Percentiles rank a stretch among this genome's conserved stretches.
phyloP scores from a whole-genome alignment of 2,113 vertebrate species.

The Steatornis caripensis region DNA sequence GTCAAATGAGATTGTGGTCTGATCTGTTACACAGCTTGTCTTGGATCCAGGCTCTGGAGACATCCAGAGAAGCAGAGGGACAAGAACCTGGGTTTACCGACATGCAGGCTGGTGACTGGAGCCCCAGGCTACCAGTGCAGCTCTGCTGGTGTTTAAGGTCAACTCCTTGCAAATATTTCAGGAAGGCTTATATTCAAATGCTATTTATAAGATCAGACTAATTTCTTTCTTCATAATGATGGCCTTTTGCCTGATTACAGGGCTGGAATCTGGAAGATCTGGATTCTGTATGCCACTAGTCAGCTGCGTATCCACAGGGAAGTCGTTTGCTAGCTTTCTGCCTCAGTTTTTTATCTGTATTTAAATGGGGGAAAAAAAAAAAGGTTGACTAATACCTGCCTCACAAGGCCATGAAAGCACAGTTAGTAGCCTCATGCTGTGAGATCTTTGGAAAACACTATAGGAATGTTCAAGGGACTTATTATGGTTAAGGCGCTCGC shows the following conservation, averaged over 20 bases:
- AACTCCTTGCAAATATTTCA: slow-evolving; percentile 48
- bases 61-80: background rate
- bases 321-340: slow-evolving; percentile 17
- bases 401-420: background rate
- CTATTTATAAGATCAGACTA: slow-evolving; percentile 62
- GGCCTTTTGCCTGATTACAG: slow-evolving; percentile 56
- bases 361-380: background rate
- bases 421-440: background rate
- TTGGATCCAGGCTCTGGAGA: background rate
- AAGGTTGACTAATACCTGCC: slow-evolving; percentile 15
- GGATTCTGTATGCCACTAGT: slow-evolving; percentile 45
- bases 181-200: slow-evolving; percentile 62
- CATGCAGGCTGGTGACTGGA: background rate
- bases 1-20: background rate
- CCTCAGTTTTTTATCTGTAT: slow-evolving; percentile 7
- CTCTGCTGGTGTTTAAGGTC: slow-evolving; percentile 47
- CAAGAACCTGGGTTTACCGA: accelerated
- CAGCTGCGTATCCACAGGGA: background rate
- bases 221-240: slow-evolving; percentile 60
- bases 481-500: background rate
- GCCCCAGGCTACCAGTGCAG: background rate
- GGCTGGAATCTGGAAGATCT: slow-evolving; percentile 51
- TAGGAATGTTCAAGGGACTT: background rate
- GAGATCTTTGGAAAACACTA: background rate
- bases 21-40: background rate